Percentiles rank a stretch among this genome's conserved stretches.
These are phyloP conservation scores for Psittacara wagleri DNA, from an alignment of 2,113 vertebrate genomes.

Conservation along the genomic window DNA sequence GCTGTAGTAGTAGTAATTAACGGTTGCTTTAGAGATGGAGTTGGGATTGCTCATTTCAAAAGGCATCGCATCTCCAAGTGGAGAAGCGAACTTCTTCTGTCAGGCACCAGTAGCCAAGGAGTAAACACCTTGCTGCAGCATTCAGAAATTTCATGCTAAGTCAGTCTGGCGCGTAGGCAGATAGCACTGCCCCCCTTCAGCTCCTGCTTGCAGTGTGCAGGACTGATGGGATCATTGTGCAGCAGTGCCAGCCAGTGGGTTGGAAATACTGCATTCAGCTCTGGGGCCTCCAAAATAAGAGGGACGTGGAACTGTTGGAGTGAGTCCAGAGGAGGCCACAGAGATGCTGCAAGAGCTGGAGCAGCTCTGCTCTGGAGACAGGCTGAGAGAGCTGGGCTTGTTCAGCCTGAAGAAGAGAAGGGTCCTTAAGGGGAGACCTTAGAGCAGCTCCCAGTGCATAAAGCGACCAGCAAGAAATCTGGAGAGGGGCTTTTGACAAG, in stretches of 20 bases:
- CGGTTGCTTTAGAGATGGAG: background rate
- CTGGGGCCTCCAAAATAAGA: background rate
- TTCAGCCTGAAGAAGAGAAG: background rate
- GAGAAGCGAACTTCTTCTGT: background rate
- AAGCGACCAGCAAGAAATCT: background rate
- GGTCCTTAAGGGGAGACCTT: background rate
- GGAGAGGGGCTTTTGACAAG: background rate
- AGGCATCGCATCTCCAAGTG: background rate
- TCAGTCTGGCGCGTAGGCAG: background rate
- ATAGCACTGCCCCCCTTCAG: background rate
- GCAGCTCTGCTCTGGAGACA: background rate
- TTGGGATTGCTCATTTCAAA: background rate
- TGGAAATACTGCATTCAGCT: background rate
- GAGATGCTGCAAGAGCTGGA: background rate
- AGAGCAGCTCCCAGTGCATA: background rate
- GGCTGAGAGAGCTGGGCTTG: background rate
- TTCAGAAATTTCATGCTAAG: background rate
- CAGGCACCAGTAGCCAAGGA: background rate
- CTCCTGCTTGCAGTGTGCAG: background rate
- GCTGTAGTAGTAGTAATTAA: background rate
- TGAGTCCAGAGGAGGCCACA: background rate
- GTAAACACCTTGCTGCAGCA: background rate
- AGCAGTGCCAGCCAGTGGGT: background rate
- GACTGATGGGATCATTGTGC: background rate
- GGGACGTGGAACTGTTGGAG: background rate